Conservation (phyloP, 2,888 invertebrate genomes). For the Stenoptilia bipunctidactyla region DNA sequence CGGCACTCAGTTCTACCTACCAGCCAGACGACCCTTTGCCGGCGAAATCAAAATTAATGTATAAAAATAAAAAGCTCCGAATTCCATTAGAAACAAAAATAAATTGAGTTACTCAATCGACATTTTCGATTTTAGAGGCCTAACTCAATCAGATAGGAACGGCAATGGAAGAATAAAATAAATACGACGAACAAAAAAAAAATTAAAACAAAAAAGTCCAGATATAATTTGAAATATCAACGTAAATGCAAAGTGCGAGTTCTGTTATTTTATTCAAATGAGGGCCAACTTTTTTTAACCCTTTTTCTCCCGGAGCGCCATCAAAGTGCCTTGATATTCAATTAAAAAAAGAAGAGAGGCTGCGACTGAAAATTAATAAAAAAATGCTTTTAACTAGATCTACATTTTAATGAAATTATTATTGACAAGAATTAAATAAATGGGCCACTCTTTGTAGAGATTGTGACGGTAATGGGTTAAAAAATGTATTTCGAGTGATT, state of each 20-base stretch:
- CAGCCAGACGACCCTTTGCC: constrained; percentile 34
- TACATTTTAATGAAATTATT: constrained; percentile 73
- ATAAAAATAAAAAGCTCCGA: constrained; percentile 53
- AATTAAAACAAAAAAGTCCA: constrained; percentile 66
- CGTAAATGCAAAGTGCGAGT: constrained; percentile 71
- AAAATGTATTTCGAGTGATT: not conserved
- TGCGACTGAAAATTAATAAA: constrained; percentile 70
- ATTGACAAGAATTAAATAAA: constrained; percentile 68
- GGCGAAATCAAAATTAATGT: constrained; percentile 56
- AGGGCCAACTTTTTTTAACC: constrained; percentile 67
- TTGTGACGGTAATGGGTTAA: constrained; percentile 35
- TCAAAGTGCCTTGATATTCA: constrained; percentile 72
- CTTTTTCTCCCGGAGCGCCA: constrained; percentile 57
- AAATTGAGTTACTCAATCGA: constrained; percentile 71
- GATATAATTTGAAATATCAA: constrained; percentile 72
- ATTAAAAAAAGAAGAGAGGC: constrained; percentile 67
- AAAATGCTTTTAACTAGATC: constrained; percentile 73
- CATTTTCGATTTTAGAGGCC: constrained; percentile 67
- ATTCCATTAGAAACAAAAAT: constrained; percentile 72
- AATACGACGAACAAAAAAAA: constrained; percentile 64
- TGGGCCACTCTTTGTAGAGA: constrained; percentile 46
- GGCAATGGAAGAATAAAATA: constrained; percentile 71
- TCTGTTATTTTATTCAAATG: constrained; percentile 73
- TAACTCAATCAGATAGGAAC: constrained; percentile 68
- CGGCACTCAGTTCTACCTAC: constrained; percentile 17